Evolutionary conservation across 2,797 vertebrate genomes (phyloP), one percentile per base, ranked within the genome.

Genomic region (Danio tinwini): DNA sequence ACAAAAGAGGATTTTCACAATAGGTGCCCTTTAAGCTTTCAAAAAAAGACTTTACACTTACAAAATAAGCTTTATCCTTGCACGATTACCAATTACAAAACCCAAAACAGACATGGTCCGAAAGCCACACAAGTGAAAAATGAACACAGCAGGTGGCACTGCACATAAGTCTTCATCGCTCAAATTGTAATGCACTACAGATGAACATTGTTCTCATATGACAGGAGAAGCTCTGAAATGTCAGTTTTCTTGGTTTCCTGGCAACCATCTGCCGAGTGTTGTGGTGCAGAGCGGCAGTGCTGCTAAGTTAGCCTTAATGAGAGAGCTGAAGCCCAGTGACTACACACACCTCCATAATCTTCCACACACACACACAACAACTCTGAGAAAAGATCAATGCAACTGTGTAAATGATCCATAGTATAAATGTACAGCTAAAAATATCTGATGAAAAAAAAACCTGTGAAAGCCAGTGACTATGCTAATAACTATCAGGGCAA

Each of bases 191-290:
- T 53, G 80, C 55, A 67, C 45, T 13, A 81, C 62, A 73, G 56
- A 64, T 40, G 76, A 37, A 59, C 68, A 72, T 76, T 70, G 80
- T 76, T 84, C 71, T 50, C 71, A 79, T 65, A 71, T 70, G 73
- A 83, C 73, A 71, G 78, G 81, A 82, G 61, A 47, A 73, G 86
- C 74, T 84, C 61, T 65, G 69, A 85, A 86, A 83, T 86, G 81
- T 82, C 81, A 83, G 76, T 85, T 80, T 82, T 61, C 75, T 84
- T 82, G 79, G 59, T 76, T 83, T 83, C 83, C 80, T 77, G 74
- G 86, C 78, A 88, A 84, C 86, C 83, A 80, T 79, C 84, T 83
- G 76, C 82, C 72, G 53, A 86, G 78, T 64, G 67, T 71, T 62
- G 78, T 74, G 63, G 74, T 74, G 40, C 79, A 76, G 83, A 83